A percentile compares a stretch with the other conserved stretches of the same genome.
These are phyloP conservation scores for Onychostruthus taczanowskii DNA, from an alignment of 2,113 vertebrate genomes.

Conservation along the genomic window DNA sequence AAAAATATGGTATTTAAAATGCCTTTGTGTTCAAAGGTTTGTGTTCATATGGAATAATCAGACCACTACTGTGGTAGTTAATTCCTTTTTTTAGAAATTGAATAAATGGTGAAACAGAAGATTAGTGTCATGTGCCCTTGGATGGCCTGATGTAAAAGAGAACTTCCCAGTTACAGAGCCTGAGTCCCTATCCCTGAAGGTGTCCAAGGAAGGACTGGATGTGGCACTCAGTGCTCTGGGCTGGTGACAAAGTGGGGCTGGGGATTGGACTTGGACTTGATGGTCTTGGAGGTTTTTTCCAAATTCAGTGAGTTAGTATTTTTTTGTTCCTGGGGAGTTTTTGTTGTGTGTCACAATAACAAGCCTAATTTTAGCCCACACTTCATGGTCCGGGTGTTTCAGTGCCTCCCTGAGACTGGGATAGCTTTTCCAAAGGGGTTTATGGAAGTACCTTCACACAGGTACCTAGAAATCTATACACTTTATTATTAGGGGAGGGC, in stretches of 20 bases:
- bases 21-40: not conserved
- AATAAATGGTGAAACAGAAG: not conserved
- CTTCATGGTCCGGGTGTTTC: not conserved
- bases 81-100: not conserved
- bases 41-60: not conserved
- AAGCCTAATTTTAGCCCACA: not conserved
- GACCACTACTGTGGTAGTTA: not conserved
- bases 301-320: not conserved
- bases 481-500: not conserved
- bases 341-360: fast-evolving
- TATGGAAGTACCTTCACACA: not conserved
- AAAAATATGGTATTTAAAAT: fast-evolving
- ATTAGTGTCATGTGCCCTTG: fast-evolving
- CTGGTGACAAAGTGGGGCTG: not conserved
- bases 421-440: not conserved
- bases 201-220: not conserved
- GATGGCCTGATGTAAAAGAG: not conserved
- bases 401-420: not conserved
- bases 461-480: fast-evolving
- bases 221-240: not conserved
- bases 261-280: not conserved
- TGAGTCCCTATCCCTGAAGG: not conserved
- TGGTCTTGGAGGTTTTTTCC: not conserved
- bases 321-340: not conserved
- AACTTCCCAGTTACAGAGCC: not conserved